phyloP scores from a whole-genome alignment of 2,797 vertebrate genomes.

The Myotis vivesi region DNA sequence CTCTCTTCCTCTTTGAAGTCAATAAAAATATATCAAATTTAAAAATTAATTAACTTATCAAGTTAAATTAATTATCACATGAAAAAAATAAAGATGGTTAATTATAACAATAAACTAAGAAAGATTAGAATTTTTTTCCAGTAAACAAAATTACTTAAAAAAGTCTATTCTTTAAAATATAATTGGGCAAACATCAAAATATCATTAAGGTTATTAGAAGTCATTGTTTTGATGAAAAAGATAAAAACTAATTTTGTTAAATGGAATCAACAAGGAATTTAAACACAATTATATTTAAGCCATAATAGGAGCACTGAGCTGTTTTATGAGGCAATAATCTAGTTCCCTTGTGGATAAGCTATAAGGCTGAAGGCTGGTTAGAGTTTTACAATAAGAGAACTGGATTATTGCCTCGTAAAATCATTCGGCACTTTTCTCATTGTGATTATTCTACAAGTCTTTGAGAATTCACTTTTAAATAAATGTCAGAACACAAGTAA shows the following conservation, averaged over 20 bases:
- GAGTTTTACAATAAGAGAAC: conserved; percentile 68
- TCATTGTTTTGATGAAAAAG: conserved; percentile 69
- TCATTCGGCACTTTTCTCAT: conserved; percentile 53
- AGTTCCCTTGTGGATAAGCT: conserved; percentile 71
- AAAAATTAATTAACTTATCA: not conserved
- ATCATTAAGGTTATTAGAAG: conserved; percentile 74
- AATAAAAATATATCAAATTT: too few relatives aligned
- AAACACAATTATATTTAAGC: conserved; percentile 79
- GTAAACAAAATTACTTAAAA: conserved; percentile 41
- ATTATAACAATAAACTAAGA: conserved; percentile 18
- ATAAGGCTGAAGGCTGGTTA: conserved; percentile 69
- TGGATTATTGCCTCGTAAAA: conserved; percentile 74
- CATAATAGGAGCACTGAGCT: conserved; percentile 67
- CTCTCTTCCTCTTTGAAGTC: too few relatives aligned
- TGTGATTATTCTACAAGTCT: conserved; percentile 58
- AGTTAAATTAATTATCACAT: conserved; percentile 31
- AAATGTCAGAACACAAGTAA: conserved; percentile 60
- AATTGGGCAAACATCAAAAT: conserved; percentile 57
- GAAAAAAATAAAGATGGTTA: not conserved
- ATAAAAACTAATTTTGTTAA: conserved; percentile 79
- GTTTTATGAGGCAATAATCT: conserved; percentile 79
- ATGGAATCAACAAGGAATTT: conserved; percentile 78
- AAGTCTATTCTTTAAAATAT: conserved; percentile 28
- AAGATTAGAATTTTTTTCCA: not conserved
- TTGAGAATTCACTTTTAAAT: conserved; percentile 71